Evolutionary conservation across 2,888 invertebrate species (phyloP).

Genomic region (Apodemia mormo): DNA sequence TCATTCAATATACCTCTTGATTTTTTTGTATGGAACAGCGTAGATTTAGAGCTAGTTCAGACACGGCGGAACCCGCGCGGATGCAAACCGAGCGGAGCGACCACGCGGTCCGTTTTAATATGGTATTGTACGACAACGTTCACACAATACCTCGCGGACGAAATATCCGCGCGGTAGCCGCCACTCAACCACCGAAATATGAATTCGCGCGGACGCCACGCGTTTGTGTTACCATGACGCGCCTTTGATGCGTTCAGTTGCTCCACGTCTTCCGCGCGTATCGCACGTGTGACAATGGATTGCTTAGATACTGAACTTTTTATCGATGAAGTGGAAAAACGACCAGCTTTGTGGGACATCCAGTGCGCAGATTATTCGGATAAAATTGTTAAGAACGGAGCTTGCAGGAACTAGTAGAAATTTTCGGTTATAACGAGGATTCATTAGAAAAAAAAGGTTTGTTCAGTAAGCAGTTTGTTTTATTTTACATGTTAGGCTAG

Average conservation of each 20-base stretch:
- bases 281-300: slow-evolving; percentile 35
- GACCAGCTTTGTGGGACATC: slow-evolving; percentile 40
- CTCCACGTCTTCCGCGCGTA: slow-evolving; percentile 40
- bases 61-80: slow-evolving; percentile 15
- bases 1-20: no score
- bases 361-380: slow-evolving; percentile 39
- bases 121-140: no score
- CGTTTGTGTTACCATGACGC: slow-evolving; percentile 38
- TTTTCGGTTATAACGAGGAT: slow-evolving; percentile 27
- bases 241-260: slow-evolving; percentile 39
- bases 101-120: no score
- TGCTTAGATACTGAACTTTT: slow-evolving; percentile 41
- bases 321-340: slow-evolving; percentile 39
- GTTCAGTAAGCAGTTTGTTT: slow-evolving; percentile 35
- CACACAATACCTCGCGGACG: no score
- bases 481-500: slow-evolving; percentile 32
- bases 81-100: no score
- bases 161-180: slow-evolving; percentile 35
- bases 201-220: slow-evolving; percentile 36
- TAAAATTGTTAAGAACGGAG: slow-evolving; percentile 37
- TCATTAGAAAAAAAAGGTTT: slow-evolving; percentile 35
- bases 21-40: no score
- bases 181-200: slow-evolving; percentile 38
- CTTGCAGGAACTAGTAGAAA: slow-evolving; percentile 39
- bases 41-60: neutral